Percentiles rank a stretch among this genome's conserved stretches.
Evolutionary conservation across 2,888 invertebrate species (phyloP).

Genomic region (Amiota minor): DNA sequence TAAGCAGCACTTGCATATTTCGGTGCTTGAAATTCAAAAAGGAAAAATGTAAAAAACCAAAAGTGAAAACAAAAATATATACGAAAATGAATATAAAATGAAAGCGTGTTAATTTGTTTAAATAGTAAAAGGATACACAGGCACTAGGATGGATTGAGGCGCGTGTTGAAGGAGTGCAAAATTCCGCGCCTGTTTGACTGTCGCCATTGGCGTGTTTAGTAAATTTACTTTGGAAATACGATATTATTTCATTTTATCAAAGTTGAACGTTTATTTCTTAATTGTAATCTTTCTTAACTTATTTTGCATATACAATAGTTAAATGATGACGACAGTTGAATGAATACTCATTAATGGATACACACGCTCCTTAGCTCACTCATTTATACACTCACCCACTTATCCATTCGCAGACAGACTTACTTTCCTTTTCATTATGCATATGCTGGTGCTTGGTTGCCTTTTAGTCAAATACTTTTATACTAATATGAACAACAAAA

Average conservation of each 20-base stretch:
- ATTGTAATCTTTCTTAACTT: background rate
- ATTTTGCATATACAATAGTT: background rate
- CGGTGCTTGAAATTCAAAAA: too few relatives aligned
- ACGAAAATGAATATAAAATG: conserved; percentile 19
- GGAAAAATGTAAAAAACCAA: too few relatives aligned
- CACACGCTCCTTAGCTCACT: background rate
- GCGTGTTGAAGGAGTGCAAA: background rate
- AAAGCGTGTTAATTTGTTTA: conserved; percentile 62
- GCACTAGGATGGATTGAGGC: background rate
- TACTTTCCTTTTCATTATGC: background rate
- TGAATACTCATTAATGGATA: background rate
- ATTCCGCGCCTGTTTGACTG: conserved; percentile 23
- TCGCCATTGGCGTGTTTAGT: conserved; percentile 44
- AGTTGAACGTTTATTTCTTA: background rate
- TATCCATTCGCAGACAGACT: background rate
- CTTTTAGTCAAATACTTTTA: background rate
- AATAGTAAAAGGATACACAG: conserved; percentile 54
- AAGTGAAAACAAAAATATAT: background rate
- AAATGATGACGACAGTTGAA: conserved; percentile 43
- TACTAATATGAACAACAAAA: conserved; percentile 41
- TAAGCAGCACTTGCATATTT: too few relatives aligned
- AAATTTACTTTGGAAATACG: conserved; percentile 63
- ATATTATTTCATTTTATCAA: conserved; percentile 43
- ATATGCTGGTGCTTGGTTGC: conserved; percentile 3
- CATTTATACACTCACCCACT: background rate